A percentile compares a stretch with the other conserved stretches of the same genome.
Conservation (phyloP, 2,113 vertebrate species). For the Kryptolebias marmoratus region DNA sequence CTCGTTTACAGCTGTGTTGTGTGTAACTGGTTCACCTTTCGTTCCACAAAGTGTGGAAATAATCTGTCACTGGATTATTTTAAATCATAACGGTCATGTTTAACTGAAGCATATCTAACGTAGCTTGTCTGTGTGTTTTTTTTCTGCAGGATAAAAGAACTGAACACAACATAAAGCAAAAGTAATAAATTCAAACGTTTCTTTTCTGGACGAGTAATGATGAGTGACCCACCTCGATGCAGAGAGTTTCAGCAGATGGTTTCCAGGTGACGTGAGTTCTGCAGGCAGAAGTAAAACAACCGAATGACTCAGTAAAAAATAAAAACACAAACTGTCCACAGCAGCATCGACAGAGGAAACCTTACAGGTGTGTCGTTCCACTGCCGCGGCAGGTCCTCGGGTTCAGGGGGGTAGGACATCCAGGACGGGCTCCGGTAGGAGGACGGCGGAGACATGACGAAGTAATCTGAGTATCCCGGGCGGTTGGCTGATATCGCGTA, state of each 20-base stretch:
- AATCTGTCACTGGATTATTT: too few species aligned
- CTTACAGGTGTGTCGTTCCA: slow-evolving; percentile 89
- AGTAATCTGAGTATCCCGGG: slow-evolving; percentile 94
- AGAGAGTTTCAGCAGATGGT: slow-evolving; percentile 81
- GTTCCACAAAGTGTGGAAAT: background rate
- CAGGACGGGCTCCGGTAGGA: slow-evolving; percentile 95
- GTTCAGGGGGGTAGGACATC: slow-evolving; percentile 95
- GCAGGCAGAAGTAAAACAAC: slow-evolving; percentile 28
- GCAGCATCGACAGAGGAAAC: background rate
- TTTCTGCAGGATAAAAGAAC: too few species aligned
- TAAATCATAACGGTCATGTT: too few species aligned
- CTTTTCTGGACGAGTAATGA: background rate
- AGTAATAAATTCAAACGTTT: too few species aligned
- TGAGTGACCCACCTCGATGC: slow-evolving; percentile 56
- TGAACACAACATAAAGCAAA: too few species aligned
- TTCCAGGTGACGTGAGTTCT: slow-evolving; percentile 83
- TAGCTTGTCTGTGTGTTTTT: too few species aligned
- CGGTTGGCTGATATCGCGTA: slow-evolving; percentile 97
- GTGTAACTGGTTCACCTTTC: too few species aligned
- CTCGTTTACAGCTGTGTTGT: background rate
- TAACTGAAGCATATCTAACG: too few species aligned
- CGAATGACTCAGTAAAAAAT: background rate
- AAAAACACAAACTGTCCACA: background rate
- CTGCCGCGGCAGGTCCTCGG: slow-evolving; percentile 88
- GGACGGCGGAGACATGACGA: slow-evolving; percentile 90